Evolutionary conservation across 2,888 invertebrate genomes (phyloP), one percentile per base, ranked within the genome.

Genomic region (Lysandra coridon): DNA sequence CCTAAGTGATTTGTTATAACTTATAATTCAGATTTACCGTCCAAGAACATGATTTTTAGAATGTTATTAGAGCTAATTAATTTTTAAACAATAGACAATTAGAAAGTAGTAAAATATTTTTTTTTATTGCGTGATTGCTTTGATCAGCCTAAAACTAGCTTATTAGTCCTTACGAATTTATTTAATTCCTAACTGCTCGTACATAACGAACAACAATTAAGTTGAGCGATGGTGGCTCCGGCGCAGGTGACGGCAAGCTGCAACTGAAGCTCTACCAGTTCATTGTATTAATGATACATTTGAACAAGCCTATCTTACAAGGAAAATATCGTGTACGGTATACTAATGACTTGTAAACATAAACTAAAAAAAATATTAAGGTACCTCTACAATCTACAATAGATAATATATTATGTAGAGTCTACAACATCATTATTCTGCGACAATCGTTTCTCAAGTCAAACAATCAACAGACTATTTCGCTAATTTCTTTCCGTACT

Each of bases 181-280:
- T 40, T 17, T 40, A 74, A 44, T 40, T 6, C 60, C 76, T 37
- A 53, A 76, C 73, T 69, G 79, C 80, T 82, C 80, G 79, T 79
- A 60, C 78, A 79, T 81, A 83, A 85, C 84, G 83, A 82, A 82
- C 82, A 84, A 85, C 84, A 87, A 87, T 87, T 89, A 87, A 85
- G 82, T 86, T 87, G 86, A 88, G 80, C 86, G 84, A 88, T 88
- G 85, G 83, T 84, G 82, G 81, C 80, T 73, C 64, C 81, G 75
- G 84, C 84, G 89, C 89, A 89, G 89, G 89, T 88, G 89, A 84
- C 81, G 81, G 86, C 88, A 88, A 88, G 89, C 86, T 88, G 89
- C 86, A 64, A 30, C 30, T 64, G 69, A 4, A 33, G 4, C 12
- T 69, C 69, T 30, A 64, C 30, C 69, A 69, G 69, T 17, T 14